A percentile compares a stretch with the other conserved stretches of the same genome.
Evolutionary conservation across 1,140 invertebrate genomes (phyloP).

Genomic region (Pseudobourletiella spinata): DNA sequence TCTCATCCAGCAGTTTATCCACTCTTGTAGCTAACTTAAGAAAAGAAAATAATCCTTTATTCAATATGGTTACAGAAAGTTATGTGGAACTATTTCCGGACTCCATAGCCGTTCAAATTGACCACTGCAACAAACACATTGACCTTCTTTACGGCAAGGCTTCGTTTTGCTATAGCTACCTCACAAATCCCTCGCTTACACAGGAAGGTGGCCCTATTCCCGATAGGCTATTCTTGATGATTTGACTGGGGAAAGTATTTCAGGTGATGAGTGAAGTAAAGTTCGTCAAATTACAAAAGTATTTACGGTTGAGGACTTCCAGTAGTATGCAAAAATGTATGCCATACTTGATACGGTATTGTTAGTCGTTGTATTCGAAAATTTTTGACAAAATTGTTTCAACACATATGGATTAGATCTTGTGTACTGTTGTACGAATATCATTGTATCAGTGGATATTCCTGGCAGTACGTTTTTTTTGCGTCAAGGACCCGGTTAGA

Average conservation of each 20-base stretch:
- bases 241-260: background rate
- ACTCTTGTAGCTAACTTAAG: background rate
- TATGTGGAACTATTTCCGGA: background rate
- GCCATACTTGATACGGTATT: background rate
- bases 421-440: background rate
- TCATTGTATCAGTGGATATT: no score
- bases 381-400: background rate
- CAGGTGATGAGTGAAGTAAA: background rate
- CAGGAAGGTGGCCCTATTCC: background rate
- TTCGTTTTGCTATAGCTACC: background rate
- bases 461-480: background rate
- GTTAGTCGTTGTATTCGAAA: background rate
- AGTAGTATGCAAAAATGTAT: background rate
- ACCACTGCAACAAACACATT: no score
- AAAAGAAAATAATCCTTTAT: background rate
- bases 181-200: background rate
- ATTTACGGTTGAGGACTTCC: background rate
- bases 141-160: background rate
- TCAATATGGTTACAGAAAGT: background rate
- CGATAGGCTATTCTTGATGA: background rate
- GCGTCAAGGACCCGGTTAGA: background rate
- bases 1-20: background rate
- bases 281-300: background rate
- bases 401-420: background rate
- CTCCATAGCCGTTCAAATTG: no score